A percentile compares a stretch with the other conserved stretches of the same genome.
phyloP scores from a whole-genome alignment of 2,888 invertebrate genomes.

The Cantharis lateralis region DNA sequence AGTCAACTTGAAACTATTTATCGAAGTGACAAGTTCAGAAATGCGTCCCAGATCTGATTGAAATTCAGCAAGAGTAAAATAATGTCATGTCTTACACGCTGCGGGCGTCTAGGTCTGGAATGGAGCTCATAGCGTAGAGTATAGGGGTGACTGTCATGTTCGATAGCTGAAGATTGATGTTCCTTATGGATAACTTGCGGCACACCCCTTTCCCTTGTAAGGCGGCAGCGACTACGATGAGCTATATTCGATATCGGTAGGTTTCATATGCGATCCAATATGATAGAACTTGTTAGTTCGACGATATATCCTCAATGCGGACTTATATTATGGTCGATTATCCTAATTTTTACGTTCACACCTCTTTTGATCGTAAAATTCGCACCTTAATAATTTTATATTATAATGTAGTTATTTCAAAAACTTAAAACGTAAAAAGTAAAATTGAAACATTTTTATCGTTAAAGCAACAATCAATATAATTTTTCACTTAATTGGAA shows the following conservation, averaged over 20 bases:
- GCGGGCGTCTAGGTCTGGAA: constrained; percentile 36
- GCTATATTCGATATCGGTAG: constrained; percentile 27
- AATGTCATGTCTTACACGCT: constrained; percentile 48
- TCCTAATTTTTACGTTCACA: background rate
- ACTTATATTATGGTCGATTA: background rate
- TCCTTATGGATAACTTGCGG: constrained; percentile 48
- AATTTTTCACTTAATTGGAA: background rate
- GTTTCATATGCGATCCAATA: constrained; percentile 4
- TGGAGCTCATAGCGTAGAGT: constrained; percentile 28
- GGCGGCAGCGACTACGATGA: constrained; percentile 24
- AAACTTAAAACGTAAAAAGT: background rate
- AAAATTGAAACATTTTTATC: background rate
- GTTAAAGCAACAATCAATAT: background rate
- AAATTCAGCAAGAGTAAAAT: constrained; percentile 49
- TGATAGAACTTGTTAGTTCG: constrained; percentile 12
- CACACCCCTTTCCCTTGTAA: constrained; percentile 34
- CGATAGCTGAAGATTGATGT: constrained; percentile 52
- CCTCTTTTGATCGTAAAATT: background rate
- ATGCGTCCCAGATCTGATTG: constrained; percentile 45
- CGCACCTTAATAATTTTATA: background rate
- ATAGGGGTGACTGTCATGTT: constrained; percentile 44
- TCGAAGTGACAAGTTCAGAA: constrained; percentile 43
- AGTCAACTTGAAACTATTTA: constrained; percentile 39
- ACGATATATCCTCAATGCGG: background rate
- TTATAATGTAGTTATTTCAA: background rate